phyloP scores from a whole-genome alignment of 2,113 vertebrate genomes.

The Pardalotus punctatus region DNA sequence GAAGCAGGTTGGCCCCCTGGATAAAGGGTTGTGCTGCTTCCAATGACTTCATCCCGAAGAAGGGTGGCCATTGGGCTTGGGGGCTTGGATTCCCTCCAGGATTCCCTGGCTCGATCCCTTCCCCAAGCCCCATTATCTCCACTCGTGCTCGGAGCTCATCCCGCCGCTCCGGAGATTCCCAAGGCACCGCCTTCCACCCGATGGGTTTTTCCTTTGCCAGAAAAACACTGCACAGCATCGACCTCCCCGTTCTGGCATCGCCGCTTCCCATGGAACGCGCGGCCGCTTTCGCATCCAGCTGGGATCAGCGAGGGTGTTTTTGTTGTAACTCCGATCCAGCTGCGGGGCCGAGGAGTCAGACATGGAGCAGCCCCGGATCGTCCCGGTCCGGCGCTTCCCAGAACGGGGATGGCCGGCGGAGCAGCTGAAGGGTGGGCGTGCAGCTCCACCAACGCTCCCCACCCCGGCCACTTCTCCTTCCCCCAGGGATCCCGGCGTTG shows the following conservation, averaged over 20 bases:
- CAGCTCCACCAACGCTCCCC: conserved; percentile 31
- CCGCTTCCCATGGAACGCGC: conserved; percentile 30
- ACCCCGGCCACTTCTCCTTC: background rate
- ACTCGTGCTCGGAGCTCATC: conserved; percentile 10
- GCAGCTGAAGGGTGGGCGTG: conserved; percentile 49
- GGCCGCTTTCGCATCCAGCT: conserved; percentile 19
- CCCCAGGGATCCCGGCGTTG: background rate
- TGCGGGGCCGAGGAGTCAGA: background rate
- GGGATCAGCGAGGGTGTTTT: conserved; percentile 24
- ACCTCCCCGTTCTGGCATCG: conserved; percentile 55
- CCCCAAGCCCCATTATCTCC: conserved; percentile 23
- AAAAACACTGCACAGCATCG: conserved; percentile 22
- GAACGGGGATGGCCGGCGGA: background rate
- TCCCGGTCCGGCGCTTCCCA: background rate
- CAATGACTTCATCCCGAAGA: background rate
- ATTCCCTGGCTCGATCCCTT: conserved; percentile 32
- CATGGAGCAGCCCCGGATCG: background rate
- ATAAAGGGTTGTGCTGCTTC: background rate
- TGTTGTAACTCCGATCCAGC: background rate
- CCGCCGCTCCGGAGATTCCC: conserved; percentile 6
- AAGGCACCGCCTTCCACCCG: conserved; percentile 43
- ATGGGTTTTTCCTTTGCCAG: background rate
- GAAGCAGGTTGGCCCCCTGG: background rate
- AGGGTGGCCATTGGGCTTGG: background rate
- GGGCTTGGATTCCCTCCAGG: background rate